Evolutionary conservation across 2,113 vertebrate genomes (phyloP).

Genomic region (Epinephelus fuscoguttatus): DNA sequence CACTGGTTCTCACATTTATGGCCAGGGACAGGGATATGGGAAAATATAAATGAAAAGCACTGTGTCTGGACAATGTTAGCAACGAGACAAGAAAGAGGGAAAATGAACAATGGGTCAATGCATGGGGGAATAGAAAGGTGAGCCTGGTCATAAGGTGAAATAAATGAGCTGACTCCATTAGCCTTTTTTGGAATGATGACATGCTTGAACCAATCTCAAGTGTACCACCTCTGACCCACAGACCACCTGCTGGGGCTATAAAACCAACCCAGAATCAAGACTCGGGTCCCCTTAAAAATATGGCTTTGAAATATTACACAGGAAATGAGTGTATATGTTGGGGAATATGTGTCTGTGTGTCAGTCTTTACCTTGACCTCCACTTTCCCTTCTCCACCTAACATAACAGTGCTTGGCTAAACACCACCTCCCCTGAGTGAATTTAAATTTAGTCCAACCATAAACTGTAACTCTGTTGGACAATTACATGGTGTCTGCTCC

Average conservation of each 20-base stretch:
- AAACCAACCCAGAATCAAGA: background rate
- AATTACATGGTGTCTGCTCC: slow-evolving; percentile 20
- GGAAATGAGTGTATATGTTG: slow-evolving; percentile 40
- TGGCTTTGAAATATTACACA: slow-evolving; percentile 54
- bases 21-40: slow-evolving; percentile 2
- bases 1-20: slow-evolving; percentile 56
- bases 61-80: slow-evolving; percentile 26
- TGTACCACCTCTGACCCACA: slow-evolving; percentile 7
- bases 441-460: slow-evolving; percentile 28
- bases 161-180: slow-evolving; percentile 52
- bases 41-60: slow-evolving; percentile 2
- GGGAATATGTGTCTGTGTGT: slow-evolving; percentile 4
- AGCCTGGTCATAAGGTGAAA: slow-evolving; percentile 38
- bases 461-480: slow-evolving; percentile 36
- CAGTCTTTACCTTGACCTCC: slow-evolving; percentile 51
- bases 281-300: slow-evolving; percentile 2
- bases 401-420: slow-evolving; percentile 38
- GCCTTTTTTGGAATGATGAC: slow-evolving; percentile 40
- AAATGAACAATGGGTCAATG: slow-evolving; percentile 29
- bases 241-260: slow-evolving; percentile 56
- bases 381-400: slow-evolving; percentile 40
- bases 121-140: slow-evolving; percentile 31
- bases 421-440: slow-evolving; percentile 22
- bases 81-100: slow-evolving; percentile 20
- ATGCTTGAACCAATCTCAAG: slow-evolving; percentile 47